phyloP scores from a whole-genome alignment of 2,888 invertebrate genomes.

The Agonopterix heracliana region DNA sequence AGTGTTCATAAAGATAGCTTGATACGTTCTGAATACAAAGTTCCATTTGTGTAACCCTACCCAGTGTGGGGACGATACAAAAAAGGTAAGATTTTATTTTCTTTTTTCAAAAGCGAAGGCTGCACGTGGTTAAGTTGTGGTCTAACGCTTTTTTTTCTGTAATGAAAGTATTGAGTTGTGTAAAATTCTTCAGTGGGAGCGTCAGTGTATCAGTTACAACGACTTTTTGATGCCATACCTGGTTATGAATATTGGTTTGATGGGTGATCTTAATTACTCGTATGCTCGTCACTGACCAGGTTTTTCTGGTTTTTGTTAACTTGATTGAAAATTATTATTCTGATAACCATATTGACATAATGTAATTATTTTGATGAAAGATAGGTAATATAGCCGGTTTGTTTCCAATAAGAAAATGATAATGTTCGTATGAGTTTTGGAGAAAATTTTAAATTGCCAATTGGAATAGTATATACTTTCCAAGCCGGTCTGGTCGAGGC shows the following conservation, averaged over 20 bases:
- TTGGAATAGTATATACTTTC: too few relatives aligned
- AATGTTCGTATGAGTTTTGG: too few relatives aligned
- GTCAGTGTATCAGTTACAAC: conserved; percentile 47
- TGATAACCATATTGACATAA: too few relatives aligned
- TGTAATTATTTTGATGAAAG: too few relatives aligned
- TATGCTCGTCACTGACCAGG: background rate
- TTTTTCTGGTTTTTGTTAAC: background rate
- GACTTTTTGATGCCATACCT: conserved; percentile 22
- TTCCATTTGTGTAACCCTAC: conserved; percentile 70
- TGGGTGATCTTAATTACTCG: conserved; percentile 12
- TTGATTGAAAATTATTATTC: too few relatives aligned
- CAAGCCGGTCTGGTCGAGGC: too few relatives aligned
- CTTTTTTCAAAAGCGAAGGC: conserved; percentile 49
- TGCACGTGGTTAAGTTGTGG: conserved; percentile 74
- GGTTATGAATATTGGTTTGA: conserved; percentile 15
- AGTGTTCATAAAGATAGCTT: conserved; percentile 15
- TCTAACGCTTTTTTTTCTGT: conserved; percentile 52
- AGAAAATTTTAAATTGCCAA: too few relatives aligned
- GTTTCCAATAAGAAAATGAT: too few relatives aligned
- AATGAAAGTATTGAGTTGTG: conserved; percentile 62
- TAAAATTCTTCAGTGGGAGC: conserved; percentile 51
- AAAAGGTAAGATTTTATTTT: conserved; percentile 55
- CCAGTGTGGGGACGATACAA: conserved; percentile 53
- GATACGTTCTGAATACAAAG: conserved; percentile 50
- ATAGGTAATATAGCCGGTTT: too few relatives aligned